phyloP scores from a whole-genome alignment of 2,888 invertebrate species.

The Temnothorax ravouxi region DNA sequence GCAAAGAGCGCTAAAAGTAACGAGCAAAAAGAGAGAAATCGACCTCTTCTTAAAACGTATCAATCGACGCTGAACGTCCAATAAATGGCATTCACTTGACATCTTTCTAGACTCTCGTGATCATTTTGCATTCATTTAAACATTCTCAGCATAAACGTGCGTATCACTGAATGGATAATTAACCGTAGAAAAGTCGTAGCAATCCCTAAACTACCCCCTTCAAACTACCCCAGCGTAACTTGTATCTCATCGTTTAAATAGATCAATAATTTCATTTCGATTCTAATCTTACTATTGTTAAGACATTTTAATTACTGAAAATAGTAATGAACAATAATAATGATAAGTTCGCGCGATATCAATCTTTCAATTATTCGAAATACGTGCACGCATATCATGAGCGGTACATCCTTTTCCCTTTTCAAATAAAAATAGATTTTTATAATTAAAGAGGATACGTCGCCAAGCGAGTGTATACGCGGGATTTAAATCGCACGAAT shows the following conservation, averaged over 20 bases:
- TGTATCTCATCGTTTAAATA: neutral
- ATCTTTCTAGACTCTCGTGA: conserved; percentile 12
- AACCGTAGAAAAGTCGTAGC: neutral
- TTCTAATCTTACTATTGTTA: neutral
- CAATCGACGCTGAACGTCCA: conserved; percentile 3
- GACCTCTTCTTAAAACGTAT: conserved; percentile 34
- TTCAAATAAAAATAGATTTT: conserved; percentile 9
- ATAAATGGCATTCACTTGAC: conserved; percentile 15
- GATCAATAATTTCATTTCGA: neutral
- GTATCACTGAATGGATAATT: neutral
- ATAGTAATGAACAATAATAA: neutral
- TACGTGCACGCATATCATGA: too few species aligned
- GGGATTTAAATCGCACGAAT: conserved; percentile 36
- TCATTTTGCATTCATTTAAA: conserved; percentile 12
- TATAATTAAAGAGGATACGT: neutral
- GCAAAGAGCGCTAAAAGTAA: neutral
- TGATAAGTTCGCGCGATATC: neutral
- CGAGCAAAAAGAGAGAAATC: conserved; percentile 30
- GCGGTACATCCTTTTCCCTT: neutral
- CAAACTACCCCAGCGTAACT: neutral
- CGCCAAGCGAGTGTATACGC: neutral
- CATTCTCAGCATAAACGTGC: neutral
- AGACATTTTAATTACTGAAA: neutral
- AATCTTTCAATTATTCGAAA: neutral
- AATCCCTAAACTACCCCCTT: neutral